Evolutionary conservation across 2,113 vertebrate genomes (phyloP).

Genomic region (Phyllostomus hastatus): DNA sequence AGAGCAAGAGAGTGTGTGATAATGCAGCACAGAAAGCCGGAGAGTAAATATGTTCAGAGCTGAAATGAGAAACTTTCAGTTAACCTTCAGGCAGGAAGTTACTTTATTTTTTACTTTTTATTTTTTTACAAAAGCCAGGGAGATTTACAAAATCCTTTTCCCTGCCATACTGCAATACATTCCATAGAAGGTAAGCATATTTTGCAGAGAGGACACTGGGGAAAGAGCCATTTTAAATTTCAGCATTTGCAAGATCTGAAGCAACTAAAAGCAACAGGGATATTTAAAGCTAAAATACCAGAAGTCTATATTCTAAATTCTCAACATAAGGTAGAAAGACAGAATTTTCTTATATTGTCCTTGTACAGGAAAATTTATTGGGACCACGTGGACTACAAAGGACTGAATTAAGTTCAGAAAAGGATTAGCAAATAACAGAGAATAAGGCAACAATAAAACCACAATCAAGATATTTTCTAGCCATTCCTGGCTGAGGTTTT

Average conservation of each 20-base stretch:
- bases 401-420: background rate
- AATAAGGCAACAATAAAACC: background rate
- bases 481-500: background rate
- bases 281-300: constrained; percentile 42
- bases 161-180: background rate
- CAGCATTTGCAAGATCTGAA: constrained; percentile 9
- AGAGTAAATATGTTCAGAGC: background rate
- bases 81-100: background rate
- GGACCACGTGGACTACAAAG: background rate
- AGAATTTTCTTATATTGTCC: background rate
- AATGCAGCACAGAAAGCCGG: background rate
- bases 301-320: background rate
- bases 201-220: constrained; percentile 5
- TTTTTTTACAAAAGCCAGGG: background rate
- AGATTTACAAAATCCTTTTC: constrained; percentile 23
- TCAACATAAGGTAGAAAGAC: background rate
- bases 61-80: background rate
- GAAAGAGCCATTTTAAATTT: constrained; percentile 40
- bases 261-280: background rate
- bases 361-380: background rate
- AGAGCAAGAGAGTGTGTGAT: background rate
- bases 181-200: constrained; percentile 19
- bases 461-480: background rate
- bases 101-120: background rate
- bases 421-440: background rate